Percentiles rank a stretch among this genome's conserved stretches.
Conservation (phyloP, 2,797 vertebrate genomes). For the Danio choprae region DNA sequence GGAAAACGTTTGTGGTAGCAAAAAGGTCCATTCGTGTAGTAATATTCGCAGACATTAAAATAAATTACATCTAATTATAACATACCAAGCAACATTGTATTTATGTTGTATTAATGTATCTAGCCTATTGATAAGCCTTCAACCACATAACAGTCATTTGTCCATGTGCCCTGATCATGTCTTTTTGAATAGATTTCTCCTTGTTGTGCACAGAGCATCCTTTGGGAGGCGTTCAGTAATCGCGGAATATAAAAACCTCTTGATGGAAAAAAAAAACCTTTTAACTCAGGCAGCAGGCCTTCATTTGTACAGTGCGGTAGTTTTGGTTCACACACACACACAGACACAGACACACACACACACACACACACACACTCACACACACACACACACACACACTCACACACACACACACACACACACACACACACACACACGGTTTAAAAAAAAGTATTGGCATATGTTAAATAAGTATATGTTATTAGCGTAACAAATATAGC, state of each 20-base stretch:
- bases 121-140: too few relatives aligned
- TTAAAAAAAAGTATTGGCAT: background rate
- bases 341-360: background rate
- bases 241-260: background rate
- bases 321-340: background rate
- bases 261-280: background rate
- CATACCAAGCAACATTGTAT: background rate
- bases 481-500: too few relatives aligned
- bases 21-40: background rate
- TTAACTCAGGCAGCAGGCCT: background rate
- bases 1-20: background rate
- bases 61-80: background rate
- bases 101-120: background rate
- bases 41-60: background rate
- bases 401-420: background rate
- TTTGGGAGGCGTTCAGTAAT: conserved; percentile 19
- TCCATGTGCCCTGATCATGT: background rate
- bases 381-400: background rate
- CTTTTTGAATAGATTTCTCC: background rate
- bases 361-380: background rate
- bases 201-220: conserved; percentile 18
- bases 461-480: too few relatives aligned
- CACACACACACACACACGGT: background rate
- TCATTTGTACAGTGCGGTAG: background rate
- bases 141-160: background rate